Conservation (phyloP, 2,888 invertebrate genomes). For the Thereva unica region DNA sequence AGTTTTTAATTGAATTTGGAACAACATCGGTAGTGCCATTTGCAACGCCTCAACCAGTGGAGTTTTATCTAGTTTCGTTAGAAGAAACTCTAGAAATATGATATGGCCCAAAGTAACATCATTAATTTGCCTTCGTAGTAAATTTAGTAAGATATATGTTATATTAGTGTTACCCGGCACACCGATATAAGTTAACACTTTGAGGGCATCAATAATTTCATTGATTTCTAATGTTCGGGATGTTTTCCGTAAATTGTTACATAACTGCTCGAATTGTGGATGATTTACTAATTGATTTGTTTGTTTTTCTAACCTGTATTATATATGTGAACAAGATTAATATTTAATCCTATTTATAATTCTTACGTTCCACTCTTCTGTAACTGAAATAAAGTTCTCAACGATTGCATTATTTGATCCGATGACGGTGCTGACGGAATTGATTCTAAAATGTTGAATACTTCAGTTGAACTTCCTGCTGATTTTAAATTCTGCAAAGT, state of each 20-base stretch:
- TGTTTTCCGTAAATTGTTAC: conserved; percentile 62
- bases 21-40: conserved; percentile 69
- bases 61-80: conserved; percentile 60
- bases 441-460: conserved; percentile 33
- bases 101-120: conserved; percentile 65
- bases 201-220: conserved; percentile 65
- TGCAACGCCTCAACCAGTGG: conserved; percentile 68
- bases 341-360: background rate
- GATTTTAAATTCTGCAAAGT: conserved; percentile 36
- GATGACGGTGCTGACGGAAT: conserved; percentile 56
- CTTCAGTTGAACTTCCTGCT: conserved; percentile 31
- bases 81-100: conserved; percentile 65
- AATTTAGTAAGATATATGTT: conserved; percentile 66
- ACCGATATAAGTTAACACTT: conserved; percentile 63
- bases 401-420: conserved; percentile 63
- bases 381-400: conserved; percentile 62
- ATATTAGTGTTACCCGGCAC: conserved; percentile 65
- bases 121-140: conserved; percentile 66
- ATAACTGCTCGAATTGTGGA: conserved; percentile 64
- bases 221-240: conserved; percentile 61
- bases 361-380: conserved; percentile 61
- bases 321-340: conserved; percentile 3
- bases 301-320: conserved; percentile 53
- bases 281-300: conserved; percentile 60
- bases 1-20: conserved; percentile 65